Base-by-base conservation (phyloP, 2,113 vertebrate species). In the Muscicapa adusta region DNA sequence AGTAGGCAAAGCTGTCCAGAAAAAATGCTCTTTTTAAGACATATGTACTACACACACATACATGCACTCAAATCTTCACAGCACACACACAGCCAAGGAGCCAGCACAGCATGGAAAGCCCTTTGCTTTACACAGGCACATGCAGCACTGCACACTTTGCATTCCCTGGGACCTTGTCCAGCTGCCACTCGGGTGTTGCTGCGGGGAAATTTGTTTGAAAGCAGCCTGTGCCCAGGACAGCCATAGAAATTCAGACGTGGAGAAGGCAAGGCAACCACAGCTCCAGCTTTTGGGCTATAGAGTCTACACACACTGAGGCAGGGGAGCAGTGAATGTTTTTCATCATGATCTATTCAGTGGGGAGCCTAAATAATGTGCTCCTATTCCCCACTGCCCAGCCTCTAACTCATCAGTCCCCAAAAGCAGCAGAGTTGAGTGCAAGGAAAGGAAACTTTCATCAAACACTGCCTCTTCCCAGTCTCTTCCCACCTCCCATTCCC, bases 121-220 rank as follows among this genome's bases (percentile, higher is more conserved):
- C 51, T 58, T 42, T 24, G 47, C 38, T 80, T 53, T 13, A 13
- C 1, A 2, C 26, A 68, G 78, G 45, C 60, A 67, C 43, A 29
- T 0, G 0, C 34, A 36, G 57, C 4, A 1, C 65, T 28, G 66
- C 60, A 23, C 38, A 5, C n/a, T 87, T 12, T 3, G 38, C 74
- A 31, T 47, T 79, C 61, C 61, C 78, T 34, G 45, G 60, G 40
- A 68, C 29, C 29, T 58, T 23, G 61, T 38, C 74, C 7, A 0
- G 47, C 78, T 75, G 71, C 61, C 57, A 18, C 57, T 51, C 0
- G 0, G 42, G 22, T n/a, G 22, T 8, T 20, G 4, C 38, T 61
- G 80, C 48, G 14, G 50, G n/a, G 2, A 1, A 61, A 20, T 1
- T 16, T 0, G 0, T 26, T 50, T 24, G 29, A 18, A 57, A 56